Evolutionary conservation across 2,888 invertebrate genomes (phyloP), one percentile per base, ranked within the genome.

Genomic region (Sisyra terminalis): DNA sequence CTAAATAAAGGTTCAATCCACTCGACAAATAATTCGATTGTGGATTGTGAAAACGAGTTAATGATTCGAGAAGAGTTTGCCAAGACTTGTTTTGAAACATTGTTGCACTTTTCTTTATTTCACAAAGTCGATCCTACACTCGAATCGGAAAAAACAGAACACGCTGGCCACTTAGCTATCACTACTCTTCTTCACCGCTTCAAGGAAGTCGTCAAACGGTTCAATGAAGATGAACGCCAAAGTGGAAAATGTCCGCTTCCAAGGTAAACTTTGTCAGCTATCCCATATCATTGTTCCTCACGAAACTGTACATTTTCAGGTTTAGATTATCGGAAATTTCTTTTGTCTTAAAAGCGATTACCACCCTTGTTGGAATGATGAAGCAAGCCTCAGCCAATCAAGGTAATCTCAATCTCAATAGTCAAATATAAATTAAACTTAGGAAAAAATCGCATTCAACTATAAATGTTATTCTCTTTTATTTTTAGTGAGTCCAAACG

Each of bases 241-340:
- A 83, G 81, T 59, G 86, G 86, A 44, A 86, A 85, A 58, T 86
- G 86, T 57, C 87, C 88, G 3, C 64, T 88, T 48, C 86, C 87
- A 39, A 76, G 85, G 83, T 83, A 58, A n/a, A n/a, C n/a, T n/a
- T n/a, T n/a, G n/a, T n/a, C n/a, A n/a, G n/a, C n/a, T n/a, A n/a
- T n/a, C n/a, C n/a, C n/a, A n/a, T n/a, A n/a, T n/a, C n/a, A n/a
- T n/a, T n/a, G n/a, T n/a, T n/a, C n/a, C n/a, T n/a, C n/a, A n/a
- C 30, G 9, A 29, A 29, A 8, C 9, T 41, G 31, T 47, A 42
- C 47, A 52, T 39, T 59, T 64, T 46, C 60, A 90, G 93, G 64
- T 89, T 92, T 58, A 75, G 93, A 47, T 69, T 94, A 47, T 89
- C 93, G 3, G 94, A 96, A 67, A 90, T 96, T 61, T 89, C 92